phyloP scores from a whole-genome alignment of 92 coral and sea anemone species.

The Phymanthus crucifer region DNA sequence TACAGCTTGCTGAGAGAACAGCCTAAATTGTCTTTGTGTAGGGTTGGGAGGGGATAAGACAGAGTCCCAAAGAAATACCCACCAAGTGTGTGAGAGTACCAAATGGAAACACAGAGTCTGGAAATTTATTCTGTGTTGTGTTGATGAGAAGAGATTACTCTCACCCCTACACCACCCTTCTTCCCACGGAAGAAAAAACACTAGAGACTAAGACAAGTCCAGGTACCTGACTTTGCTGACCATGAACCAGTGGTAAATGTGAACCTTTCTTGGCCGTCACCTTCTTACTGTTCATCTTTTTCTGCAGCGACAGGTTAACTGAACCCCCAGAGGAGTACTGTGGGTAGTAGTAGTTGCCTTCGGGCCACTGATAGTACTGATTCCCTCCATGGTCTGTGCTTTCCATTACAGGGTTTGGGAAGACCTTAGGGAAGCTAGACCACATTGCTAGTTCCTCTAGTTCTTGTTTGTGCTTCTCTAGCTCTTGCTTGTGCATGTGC shows the following conservation, averaged over 20 bases:
- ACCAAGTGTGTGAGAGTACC: too few relatives aligned
- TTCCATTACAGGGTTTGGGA: conserved; percentile 45
- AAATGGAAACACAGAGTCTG: too few relatives aligned
- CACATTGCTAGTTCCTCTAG: conserved; percentile 91
- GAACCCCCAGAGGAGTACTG: conserved; percentile 37
- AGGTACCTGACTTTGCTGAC: conserved; percentile 39
- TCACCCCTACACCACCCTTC: too few relatives aligned
- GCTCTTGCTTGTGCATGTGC: conserved; percentile 92
- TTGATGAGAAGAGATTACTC: too few relatives aligned
- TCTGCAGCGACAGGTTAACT: conserved; percentile 75
- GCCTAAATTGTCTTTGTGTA: too few relatives aligned
- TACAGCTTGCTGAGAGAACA: too few relatives aligned
- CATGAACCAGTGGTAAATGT: conserved; percentile 22
- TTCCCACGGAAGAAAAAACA: neutral
- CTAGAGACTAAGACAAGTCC: neutral
- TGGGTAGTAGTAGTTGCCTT: neutral
- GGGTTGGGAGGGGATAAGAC: too few relatives aligned
- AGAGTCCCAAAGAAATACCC: too few relatives aligned
- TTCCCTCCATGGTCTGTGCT: neutral
- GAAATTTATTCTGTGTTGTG: too few relatives aligned
- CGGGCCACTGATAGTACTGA: conserved; percentile 3
- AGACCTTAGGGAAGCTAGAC: conserved; percentile 75
- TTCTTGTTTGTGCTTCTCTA: conserved; percentile 97
- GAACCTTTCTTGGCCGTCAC: conserved; percentile 31
- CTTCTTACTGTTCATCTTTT: conserved; percentile 48